Evolutionary conservation across 2,888 invertebrate species (phyloP).

Genomic region (Eucriotettix oculatus): DNA sequence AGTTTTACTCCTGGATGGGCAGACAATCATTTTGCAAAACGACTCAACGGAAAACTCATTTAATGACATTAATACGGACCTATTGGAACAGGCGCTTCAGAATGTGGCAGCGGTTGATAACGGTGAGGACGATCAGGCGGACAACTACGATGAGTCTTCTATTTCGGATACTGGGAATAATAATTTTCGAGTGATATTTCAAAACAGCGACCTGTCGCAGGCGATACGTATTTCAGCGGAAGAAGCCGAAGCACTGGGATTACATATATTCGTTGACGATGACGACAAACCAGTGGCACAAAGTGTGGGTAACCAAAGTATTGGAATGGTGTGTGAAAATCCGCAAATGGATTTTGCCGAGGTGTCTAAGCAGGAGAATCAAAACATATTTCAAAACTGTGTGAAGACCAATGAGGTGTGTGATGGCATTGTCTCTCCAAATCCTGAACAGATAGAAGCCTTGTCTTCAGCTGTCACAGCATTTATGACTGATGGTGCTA

Average conservation of each 20-base stretch:
- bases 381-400: no score
- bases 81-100: slow-evolving; percentile 13
- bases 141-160: not conserved
- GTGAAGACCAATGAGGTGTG: no score
- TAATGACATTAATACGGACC: slow-evolving; percentile 12
- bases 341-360: no score
- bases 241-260: slow-evolving; percentile 24
- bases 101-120: slow-evolving; percentile 5
- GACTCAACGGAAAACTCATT: slow-evolving; percentile 9
- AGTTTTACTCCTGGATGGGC: slow-evolving; percentile 13
- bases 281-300: not conserved
- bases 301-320: no score
- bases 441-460: no score
- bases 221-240: slow-evolving; percentile 24
- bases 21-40: slow-evolving; percentile 13
- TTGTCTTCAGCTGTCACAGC: not conserved
- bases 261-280: slow-evolving; percentile 21
- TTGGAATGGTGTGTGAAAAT: no score
- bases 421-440: no score
- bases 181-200: slow-evolving; percentile 9
- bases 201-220: slow-evolving; percentile 15
- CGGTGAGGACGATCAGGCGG: not conserved
- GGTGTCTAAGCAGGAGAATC: no score
- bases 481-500: not conserved
- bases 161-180: slow-evolving; percentile 1